A percentile compares a stretch with the other conserved stretches of the same genome.
phyloP scores from a whole-genome alignment of 2,113 vertebrate genomes.

The Tichodroma muraria region DNA sequence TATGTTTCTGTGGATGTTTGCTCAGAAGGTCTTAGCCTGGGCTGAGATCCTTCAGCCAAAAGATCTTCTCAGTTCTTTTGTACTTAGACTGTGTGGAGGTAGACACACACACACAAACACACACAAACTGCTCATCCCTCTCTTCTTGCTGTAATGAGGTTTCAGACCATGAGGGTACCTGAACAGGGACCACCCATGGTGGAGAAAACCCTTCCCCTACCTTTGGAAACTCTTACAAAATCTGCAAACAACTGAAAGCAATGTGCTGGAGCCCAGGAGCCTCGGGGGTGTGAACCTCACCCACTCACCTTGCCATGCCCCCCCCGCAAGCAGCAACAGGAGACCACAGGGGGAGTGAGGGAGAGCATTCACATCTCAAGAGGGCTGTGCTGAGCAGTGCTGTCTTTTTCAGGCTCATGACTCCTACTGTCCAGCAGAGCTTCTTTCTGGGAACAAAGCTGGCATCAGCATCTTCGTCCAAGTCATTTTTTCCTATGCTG shows the following conservation, averaged over 20 bases:
- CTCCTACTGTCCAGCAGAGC: neutral
- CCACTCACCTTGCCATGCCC: neutral
- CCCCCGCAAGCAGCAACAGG: neutral
- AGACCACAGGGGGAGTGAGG: neutral
- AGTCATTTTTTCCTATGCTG: neutral
- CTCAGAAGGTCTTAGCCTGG: neutral
- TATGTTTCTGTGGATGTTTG: neutral
- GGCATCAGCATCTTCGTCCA: neutral
- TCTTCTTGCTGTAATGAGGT: neutral
- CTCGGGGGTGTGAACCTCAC: neutral
- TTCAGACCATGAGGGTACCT: neutral
- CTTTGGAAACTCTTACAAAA: neutral
- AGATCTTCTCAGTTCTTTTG: neutral
- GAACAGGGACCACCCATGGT: slow-evolving; percentile 1
- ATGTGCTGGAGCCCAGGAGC: neutral
- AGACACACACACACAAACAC: neutral
- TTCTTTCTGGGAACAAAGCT: neutral
- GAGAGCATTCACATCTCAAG: slow-evolving; percentile 5
- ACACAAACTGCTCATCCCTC: neutral
- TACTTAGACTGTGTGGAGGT: neutral
- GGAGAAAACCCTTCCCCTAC: neutral
- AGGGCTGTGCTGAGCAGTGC: neutral
- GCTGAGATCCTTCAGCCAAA: neutral
- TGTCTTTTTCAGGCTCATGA: neutral
- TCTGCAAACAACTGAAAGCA: neutral